Conservation (phyloP, 2,113 vertebrate species). For the Daboia siamensis region DNA sequence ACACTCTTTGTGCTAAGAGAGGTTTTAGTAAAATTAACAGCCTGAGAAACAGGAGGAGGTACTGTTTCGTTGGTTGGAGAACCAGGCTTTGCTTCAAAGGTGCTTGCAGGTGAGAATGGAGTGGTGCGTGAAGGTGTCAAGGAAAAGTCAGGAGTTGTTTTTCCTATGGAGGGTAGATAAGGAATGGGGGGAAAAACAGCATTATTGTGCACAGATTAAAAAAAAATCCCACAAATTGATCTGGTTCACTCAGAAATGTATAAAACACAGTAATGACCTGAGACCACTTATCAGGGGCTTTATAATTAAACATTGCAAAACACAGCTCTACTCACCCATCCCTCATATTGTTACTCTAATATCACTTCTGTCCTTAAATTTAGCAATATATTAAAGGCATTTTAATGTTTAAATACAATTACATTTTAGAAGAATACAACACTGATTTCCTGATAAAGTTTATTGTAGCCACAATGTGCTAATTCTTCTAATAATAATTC, state of each 20-base stretch:
- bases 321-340: background rate
- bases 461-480: background rate
- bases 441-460: background rate
- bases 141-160: background rate
- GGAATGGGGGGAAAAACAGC: background rate
- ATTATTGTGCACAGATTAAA: background rate
- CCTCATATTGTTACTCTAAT: background rate
- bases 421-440: background rate
- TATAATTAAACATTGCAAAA: background rate
- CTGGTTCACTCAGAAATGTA: background rate
- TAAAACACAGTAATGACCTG: background rate
- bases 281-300: background rate
- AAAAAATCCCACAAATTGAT: background rate
- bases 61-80: conserved; percentile 12
- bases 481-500: no score
- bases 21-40: background rate
- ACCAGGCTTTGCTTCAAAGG: conserved; percentile 33
- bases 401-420: background rate
- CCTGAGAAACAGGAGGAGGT: background rate
- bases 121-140: conserved; percentile 35
- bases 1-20: background rate
- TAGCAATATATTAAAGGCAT: background rate
- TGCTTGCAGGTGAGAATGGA: conserved; percentile 52
- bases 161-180: background rate
- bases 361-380: background rate